Conservation (phyloP, 2,888 invertebrate species). For the Tholera decimalis region DNA sequence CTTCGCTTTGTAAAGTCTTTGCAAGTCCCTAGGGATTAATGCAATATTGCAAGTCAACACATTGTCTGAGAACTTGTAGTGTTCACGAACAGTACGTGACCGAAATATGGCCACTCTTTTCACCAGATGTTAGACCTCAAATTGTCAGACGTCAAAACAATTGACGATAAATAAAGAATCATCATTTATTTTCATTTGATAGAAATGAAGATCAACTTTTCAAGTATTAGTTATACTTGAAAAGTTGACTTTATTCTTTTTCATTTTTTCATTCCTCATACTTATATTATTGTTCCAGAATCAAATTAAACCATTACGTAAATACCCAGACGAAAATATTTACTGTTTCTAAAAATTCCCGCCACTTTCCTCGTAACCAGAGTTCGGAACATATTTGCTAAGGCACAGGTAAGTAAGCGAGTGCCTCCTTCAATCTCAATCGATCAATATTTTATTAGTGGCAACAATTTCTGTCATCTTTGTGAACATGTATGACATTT, state of each 20-base stretch:
- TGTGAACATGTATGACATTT: slow-evolving; percentile 34
- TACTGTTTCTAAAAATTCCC: slow-evolving; percentile 15
- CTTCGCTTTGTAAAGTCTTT: not conserved
- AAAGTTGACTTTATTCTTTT: too few species aligned
- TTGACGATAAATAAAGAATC: too few species aligned
- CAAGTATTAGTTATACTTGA: too few species aligned
- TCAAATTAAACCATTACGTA: slow-evolving; percentile 32
- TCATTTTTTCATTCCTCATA: too few species aligned
- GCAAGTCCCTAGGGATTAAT: not conserved
- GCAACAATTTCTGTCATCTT: slow-evolving; percentile 41
- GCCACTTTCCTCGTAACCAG: slow-evolving; percentile 17
- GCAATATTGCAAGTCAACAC: slow-evolving; percentile 1
- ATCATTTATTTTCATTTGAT: too few species aligned
- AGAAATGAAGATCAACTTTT: too few species aligned
- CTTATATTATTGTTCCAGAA: slow-evolving; percentile 23
- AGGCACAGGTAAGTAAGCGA: slow-evolving; percentile 46
- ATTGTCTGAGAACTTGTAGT: not conserved
- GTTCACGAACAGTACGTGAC: slow-evolving; percentile 10
- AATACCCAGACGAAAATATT: slow-evolving; percentile 3
- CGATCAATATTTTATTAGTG: slow-evolving; percentile 50
- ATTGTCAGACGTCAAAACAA: too few species aligned
- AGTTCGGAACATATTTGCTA: slow-evolving; percentile 35
- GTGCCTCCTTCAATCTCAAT: slow-evolving; percentile 43
- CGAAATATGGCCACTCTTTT: not conserved
- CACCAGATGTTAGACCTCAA: not conserved